Base-by-base conservation (phyloP, 1,140 invertebrate genomes). In the Polypedilum pembai region DNA sequence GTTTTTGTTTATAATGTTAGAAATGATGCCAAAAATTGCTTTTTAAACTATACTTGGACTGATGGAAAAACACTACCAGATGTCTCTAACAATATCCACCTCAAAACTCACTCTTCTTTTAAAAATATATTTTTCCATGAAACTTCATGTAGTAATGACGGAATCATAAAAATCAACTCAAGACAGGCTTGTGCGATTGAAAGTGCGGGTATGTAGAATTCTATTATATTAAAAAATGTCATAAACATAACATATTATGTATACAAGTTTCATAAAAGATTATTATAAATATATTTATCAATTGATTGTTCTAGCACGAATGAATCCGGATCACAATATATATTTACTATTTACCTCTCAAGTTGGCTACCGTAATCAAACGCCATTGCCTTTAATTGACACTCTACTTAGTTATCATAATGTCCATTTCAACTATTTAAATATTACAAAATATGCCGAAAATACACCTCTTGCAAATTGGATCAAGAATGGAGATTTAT, bases 131-230 rank as follows among this genome's bases (percentile, higher is more conserved):
- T 88, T 76, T 87, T 88, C 75, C 85, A 87, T 65, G 86, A 88
- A 77, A 88, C 87, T 1, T 85, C 84, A 0, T 87, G 85, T 41
- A 83, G 82, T 76, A 76, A 76, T 0, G 78, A 79, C 10, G 79
- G 79, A 3, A 83, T 81, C 74, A 78, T 82, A 1, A 79, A 20
- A 74, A 76, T 89, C 20, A 85, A 80, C 21, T 75, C 84, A 0
- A 80, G 89, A 18, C 87, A 90, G 77, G 88, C 88, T 0, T 90
- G 89, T 77, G 87, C 88, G 0, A 85, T 90, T 1, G 89, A 90
- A 82, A 90, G 88, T 0, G 88, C 88, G 0, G 65, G 65, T 69
- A 69, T n/a, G n/a, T 66, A 8, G 8, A 5, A 4, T 7, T 10
- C 15, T 56, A 4, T n/a, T n/a, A n/a, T 41, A 10, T 41, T 7